These are phyloP conservation scores for Trachelus stipa DNA, from an alignment of 2,888 invertebrate species.

Conservation along the genomic window DNA sequence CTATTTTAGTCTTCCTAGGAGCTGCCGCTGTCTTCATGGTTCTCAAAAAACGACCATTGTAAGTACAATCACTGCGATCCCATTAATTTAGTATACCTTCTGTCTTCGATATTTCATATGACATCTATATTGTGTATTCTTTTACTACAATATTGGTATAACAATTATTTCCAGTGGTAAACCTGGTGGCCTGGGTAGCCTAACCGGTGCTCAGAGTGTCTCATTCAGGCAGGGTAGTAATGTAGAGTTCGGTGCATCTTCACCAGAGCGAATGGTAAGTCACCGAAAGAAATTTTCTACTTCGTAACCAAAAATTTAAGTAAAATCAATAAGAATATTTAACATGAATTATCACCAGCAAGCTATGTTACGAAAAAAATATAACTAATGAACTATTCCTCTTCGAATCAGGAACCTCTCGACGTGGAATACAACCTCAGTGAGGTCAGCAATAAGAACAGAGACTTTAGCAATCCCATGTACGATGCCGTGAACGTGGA, in stretches of 20 bases:
- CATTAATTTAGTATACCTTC: neutral
- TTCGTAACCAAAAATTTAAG: neutral
- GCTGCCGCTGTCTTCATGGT: conserved; percentile 86
- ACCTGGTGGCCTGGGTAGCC: conserved; percentile 80
- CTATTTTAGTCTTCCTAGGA: conserved; percentile 77
- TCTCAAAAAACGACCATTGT: conserved; percentile 86
- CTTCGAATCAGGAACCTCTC: conserved; percentile 70
- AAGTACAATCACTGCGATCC: conserved; percentile 67
- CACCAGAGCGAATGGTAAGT: conserved; percentile 66
- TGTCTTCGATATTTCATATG: conserved; percentile 1
- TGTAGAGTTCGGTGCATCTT: conserved; percentile 82
- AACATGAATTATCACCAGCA: neutral
- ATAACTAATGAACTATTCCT: conserved; percentile 5
- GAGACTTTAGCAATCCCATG: conserved; percentile 98
- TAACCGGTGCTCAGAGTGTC: conserved; percentile 90
- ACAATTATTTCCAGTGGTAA: conserved; percentile 75
- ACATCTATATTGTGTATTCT: conserved; percentile 5
- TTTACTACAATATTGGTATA: conserved; percentile 3
- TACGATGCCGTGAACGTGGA: conserved; percentile 89
- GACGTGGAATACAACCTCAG: conserved; percentile 85
- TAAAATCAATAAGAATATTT: neutral
- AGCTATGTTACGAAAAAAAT: neutral
- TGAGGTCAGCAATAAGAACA: conserved; percentile 80
- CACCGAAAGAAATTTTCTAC: neutral
- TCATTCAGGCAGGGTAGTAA: conserved; percentile 94